phyloP scores from a whole-genome alignment of 1,140 invertebrate species.

The Zophobas atratus region DNA sequence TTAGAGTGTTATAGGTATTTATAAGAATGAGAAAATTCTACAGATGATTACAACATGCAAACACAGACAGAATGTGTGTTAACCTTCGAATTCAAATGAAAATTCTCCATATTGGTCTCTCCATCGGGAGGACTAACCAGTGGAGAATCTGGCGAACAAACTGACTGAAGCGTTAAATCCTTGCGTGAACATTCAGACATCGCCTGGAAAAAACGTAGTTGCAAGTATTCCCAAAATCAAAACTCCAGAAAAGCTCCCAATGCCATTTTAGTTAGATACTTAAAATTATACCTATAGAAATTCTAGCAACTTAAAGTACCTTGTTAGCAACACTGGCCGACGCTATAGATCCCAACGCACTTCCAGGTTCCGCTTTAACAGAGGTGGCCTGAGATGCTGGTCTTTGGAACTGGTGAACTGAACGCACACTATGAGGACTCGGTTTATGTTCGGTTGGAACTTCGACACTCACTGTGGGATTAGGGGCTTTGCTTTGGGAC shows the following conservation, averaged over 20 bases:
- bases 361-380: conserved; percentile 76
- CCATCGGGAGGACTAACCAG: conserved; percentile 64
- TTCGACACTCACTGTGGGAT: neutral
- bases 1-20: neutral
- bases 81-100: conserved; percentile 62
- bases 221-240: conserved; percentile 1
- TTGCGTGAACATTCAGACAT: conserved; percentile 74
- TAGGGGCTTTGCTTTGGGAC: conserved; percentile 30
- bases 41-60: conserved; percentile 31
- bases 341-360: conserved; percentile 69
- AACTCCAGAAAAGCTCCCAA: neutral
- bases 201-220: conserved; percentile 56
- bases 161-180: conserved; percentile 66
- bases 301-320: conserved; percentile 51
- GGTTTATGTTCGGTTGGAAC: conserved; percentile 40
- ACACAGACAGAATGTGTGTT: conserved; percentile 44
- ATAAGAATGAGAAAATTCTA: conserved; percentile 5
- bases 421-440: conserved; percentile 21
- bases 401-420: conserved; percentile 64
- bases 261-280: conserved; percentile 12
- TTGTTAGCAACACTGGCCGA: conserved; percentile 68
- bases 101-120: conserved; percentile 62
- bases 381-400: conserved; percentile 75
- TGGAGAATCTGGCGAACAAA: conserved; percentile 67
- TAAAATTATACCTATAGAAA: neutral